Base-by-base conservation (phyloP, 1,140 invertebrate species). In the Trichonephila clavipes region DNA sequence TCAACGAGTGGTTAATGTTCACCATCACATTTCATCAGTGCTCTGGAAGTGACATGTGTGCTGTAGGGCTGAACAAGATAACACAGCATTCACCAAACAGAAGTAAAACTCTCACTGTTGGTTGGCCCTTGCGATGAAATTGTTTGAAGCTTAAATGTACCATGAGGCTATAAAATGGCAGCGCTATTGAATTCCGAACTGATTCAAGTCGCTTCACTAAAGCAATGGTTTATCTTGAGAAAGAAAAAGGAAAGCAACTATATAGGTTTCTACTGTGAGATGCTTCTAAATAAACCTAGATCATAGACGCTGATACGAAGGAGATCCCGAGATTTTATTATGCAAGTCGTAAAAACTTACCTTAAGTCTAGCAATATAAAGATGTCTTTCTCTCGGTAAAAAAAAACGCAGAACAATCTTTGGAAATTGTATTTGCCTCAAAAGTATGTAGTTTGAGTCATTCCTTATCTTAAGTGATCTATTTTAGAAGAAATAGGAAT, bases 131-230 rank as follows among this genome's bases (percentile, higher is more conserved):
- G 69, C 12, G 6, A 72, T 72, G 69, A 72, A 72, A 72, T 34
- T 72, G 28, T 72, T 72, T 72, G 69, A 10, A 72, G 69, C 28
- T 72, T 72, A 72, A 72, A 72, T 72, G 69, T 72, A 28, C 69
- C 69, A 72, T 72, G 69, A 18, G 28, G 69, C 69, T 72, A 72
- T 72, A 72, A 72, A 72, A 72, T 2, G 28, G 14, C 14, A 14
- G 24, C 28, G 12, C 69, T 34, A 72, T 72, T 72, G 69, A 28
- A 34, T 28, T 72, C 28, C 0, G 24, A 2, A 28, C 69, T 28
- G 69, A 72, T 16, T 34, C 69, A 40, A 72, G 28, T 24, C 69
- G 10, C 3, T 0, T 24, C 69, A 24, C 69, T 72, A 34, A 72
- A 72, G 69, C 28, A 72, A 24, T 34, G 24, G 69, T 34, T 72